Conservation (phyloP, 2,888 invertebrate genomes). For the Xiphydria camelus region DNA sequence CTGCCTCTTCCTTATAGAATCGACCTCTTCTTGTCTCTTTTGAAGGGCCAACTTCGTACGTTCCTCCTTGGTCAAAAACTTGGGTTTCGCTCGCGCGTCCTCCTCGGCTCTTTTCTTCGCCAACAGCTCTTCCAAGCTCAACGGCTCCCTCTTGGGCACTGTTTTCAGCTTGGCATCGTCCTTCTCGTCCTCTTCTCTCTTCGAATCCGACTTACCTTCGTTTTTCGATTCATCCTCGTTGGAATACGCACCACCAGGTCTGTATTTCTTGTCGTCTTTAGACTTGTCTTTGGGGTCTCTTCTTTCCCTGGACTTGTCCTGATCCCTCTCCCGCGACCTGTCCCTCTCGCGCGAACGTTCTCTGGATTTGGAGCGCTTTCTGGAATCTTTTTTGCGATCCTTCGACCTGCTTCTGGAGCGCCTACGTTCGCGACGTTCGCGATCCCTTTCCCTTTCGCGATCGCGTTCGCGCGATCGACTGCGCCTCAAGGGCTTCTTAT, state of each 20-base stretch:
- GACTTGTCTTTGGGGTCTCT: conserved; percentile 39
- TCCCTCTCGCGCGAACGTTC: conserved; percentile 47
- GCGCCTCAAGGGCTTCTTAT: conserved; percentile 59
- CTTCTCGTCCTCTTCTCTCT: conserved; percentile 47
- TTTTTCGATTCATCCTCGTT: conserved; percentile 25
- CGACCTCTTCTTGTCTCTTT: conserved; percentile 86
- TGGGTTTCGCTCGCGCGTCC: conserved; percentile 92
- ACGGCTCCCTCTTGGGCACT: conserved; percentile 73
- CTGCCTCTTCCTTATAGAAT: conserved; percentile 72
- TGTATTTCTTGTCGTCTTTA: conserved; percentile 51
- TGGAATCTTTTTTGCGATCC: conserved; percentile 45
- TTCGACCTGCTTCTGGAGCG: conserved; percentile 49
- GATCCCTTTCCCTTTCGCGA: conserved; percentile 57
- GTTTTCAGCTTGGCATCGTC: conserved; percentile 35
- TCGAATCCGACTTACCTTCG: conserved; percentile 47
- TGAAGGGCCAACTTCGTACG: conserved; percentile 87
- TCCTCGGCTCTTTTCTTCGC: conserved; percentile 97
- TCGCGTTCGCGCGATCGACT: conserved; percentile 59
- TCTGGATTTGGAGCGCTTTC: conserved; percentile 38
- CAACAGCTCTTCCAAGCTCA: conserved; percentile 93
- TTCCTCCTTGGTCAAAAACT: conserved; percentile 95
- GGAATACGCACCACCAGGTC: conserved; percentile 52
- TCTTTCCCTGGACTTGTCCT: conserved; percentile 54
- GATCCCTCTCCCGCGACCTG: conserved; percentile 51
- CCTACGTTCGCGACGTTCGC: conserved; percentile 50